Percentiles rank a stretch among this genome's conserved stretches.
These are phyloP conservation scores for Apodemia zela DNA, from an alignment of 2,888 invertebrate species.

Conservation along the genomic window DNA sequence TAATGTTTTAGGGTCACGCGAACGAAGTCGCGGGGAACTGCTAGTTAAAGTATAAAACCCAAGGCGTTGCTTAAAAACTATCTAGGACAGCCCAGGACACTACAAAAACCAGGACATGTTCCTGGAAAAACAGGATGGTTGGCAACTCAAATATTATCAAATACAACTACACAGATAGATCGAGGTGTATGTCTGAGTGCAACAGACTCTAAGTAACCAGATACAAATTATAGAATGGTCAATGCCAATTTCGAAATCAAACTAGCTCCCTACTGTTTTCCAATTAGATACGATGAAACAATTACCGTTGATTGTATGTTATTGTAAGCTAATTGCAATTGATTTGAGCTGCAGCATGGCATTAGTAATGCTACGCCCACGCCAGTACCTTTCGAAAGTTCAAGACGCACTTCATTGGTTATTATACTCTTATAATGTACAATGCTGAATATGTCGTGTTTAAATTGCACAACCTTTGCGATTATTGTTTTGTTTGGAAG, in stretches of 20 bases:
- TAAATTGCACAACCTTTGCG: not conserved
- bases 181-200: too few species aligned
- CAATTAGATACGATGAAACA: constrained; percentile 10
- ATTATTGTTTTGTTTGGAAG: constrained; percentile 4
- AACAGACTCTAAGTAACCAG: not conserved
- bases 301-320: constrained; percentile 10
- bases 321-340: constrained; percentile 7
- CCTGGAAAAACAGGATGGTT: too few species aligned
- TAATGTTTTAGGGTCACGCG: too few species aligned
- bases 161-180: too few species aligned
- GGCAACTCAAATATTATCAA: too few species aligned
- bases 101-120: too few species aligned
- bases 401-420: constrained; percentile 9
- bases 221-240: not conserved
- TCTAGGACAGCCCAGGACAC: too few species aligned
- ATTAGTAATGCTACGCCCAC: constrained; percentile 12
- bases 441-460: not conserved
- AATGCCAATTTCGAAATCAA: not conserved
- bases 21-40: too few species aligned
- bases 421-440: not conserved
- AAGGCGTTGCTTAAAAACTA: too few species aligned
- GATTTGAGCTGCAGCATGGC: constrained; percentile 2
- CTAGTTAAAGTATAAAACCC: too few species aligned
- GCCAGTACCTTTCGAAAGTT: constrained; percentile 12
- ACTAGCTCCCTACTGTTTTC: constrained; percentile 8